Evolutionary conservation across 2,113 vertebrate genomes (phyloP).

Genomic region (Prunella himalayana): DNA sequence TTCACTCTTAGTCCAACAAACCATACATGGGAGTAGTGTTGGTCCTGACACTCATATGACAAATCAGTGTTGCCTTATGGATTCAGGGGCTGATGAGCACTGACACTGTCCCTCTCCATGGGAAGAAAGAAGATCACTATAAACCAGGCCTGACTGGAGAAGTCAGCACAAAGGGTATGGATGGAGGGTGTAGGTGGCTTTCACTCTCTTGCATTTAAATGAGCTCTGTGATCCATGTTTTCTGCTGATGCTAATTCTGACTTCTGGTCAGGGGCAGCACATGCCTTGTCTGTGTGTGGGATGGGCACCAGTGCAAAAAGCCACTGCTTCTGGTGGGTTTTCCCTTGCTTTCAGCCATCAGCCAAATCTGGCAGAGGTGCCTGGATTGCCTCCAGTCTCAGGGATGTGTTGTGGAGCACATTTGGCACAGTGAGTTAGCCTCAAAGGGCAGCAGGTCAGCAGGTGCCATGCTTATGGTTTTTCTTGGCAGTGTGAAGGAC

Average conservation of each 20-base stretch:
- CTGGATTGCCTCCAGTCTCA: background rate
- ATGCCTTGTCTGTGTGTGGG: background rate
- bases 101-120: background rate
- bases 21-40: background rate
- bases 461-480: background rate
- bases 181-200: background rate
- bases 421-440: background rate
- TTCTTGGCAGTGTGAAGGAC: background rate
- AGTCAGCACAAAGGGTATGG: background rate
- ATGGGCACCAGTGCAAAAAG: background rate
- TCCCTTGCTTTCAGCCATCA: background rate
- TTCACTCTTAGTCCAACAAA: background rate
- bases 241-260: background rate
- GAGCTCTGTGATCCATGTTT: background rate
- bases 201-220: background rate
- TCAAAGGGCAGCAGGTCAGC: background rate
- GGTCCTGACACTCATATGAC: background rate
- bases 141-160: background rate
- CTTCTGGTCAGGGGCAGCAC: background rate
- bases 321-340: background rate
- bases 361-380: background rate
- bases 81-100: background rate
- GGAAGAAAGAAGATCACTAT: background rate
- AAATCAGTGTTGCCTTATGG: background rate
- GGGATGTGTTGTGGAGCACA: background rate